Evolutionary conservation across 37 sponge, comb jelly and placozoan genomes (phyloP), one percentile per base, ranked within the genome.

Genomic region (Chondrilla cf. caribensis): DNA sequence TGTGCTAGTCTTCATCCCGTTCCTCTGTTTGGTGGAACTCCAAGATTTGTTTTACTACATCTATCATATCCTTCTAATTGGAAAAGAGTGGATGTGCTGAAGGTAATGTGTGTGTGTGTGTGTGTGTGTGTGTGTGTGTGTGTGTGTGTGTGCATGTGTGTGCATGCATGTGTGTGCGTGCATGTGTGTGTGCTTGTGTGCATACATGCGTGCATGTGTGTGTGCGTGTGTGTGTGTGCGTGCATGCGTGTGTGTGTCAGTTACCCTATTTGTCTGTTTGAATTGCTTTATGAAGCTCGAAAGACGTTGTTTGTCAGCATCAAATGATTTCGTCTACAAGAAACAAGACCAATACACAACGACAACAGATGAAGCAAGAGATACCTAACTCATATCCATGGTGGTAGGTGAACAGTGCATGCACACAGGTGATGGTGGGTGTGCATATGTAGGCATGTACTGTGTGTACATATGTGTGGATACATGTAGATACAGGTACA

Each of bases 141-240:
- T 60, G 64, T 60, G 64, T 60, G 64, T 60, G 64, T 60, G 64
- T 60, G 64, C 29, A 22, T 60, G 64, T 60, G 64, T 60, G 64
- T 60, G 64, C 15, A 22, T 60, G 22, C 29, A 26, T 60, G 64
- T 22, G 29, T 60, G 64, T 60, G 64, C 29, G 22, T 60, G 64
- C 15, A 26, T 60, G 64, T 60, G 64, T 26, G 29, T 60, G 64
- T 60, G 64, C 15, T 9, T 60, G 64, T 60, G 64, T 60, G 22
- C 15, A 15, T 60, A 22, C 15, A 22, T 60, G 64, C 15, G 64
- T 60, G 64, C 15, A 22, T 60, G 64, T 60, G 64, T 15, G 64
- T 60, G 64, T 15, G 22, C 15, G 64, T 60, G 64, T 15, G 22
- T 26, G 29, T 60, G 64, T 60, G 64, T 60, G 64, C 15, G 64